Percentiles rank a stretch among this genome's conserved stretches.
These are phyloP conservation scores for Podarcis lilfordi DNA, from an alignment of 2,797 vertebrate genomes.

Conservation along the genomic window DNA sequence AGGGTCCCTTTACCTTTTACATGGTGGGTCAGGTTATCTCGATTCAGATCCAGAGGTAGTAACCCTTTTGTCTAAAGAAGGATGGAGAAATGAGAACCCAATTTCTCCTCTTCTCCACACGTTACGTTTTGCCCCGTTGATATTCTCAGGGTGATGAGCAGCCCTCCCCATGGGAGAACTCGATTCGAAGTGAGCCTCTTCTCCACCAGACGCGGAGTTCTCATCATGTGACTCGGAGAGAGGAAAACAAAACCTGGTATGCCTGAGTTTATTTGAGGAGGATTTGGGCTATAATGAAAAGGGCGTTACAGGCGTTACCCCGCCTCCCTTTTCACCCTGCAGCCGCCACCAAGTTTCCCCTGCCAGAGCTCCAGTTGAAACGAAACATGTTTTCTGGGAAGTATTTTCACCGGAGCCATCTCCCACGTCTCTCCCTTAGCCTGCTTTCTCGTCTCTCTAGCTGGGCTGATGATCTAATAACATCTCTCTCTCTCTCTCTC, in stretches of 20 bases:
- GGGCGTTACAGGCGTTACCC: conserved; percentile 60
- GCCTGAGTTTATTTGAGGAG: conserved; percentile 72
- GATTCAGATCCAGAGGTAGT: background rate
- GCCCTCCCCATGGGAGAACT: conserved; percentile 69
- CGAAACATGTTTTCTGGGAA: conserved; percentile 62
- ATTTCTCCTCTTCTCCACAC: background rate
- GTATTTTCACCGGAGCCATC: conserved; percentile 66
- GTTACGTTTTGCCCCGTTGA: background rate
- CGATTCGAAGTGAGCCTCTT: conserved; percentile 71
- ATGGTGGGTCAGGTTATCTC: conserved; percentile 8
- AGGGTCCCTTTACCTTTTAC: too few relatives aligned
- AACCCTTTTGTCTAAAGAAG: conserved; percentile 19
- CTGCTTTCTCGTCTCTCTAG: conserved; percentile 72
- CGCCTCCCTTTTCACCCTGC: conserved; percentile 12
- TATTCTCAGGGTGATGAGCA: conserved; percentile 41
- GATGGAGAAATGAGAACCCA: conserved; percentile 27
- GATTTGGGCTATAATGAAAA: conserved; percentile 70
- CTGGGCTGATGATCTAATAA: conserved; percentile 79
- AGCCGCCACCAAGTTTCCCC: conserved; percentile 41
- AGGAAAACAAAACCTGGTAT: conserved; percentile 74
- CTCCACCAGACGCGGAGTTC: conserved; percentile 67
- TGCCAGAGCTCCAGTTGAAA: background rate
- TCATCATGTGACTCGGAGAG: conserved; percentile 72
- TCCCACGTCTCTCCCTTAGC: conserved; percentile 58
- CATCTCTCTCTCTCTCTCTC: conserved; percentile 69